A percentile compares a stretch with the other conserved stretches of the same genome.
Evolutionary conservation across 2,888 invertebrate species (phyloP).

Genomic region (Adineta ricciae): DNA sequence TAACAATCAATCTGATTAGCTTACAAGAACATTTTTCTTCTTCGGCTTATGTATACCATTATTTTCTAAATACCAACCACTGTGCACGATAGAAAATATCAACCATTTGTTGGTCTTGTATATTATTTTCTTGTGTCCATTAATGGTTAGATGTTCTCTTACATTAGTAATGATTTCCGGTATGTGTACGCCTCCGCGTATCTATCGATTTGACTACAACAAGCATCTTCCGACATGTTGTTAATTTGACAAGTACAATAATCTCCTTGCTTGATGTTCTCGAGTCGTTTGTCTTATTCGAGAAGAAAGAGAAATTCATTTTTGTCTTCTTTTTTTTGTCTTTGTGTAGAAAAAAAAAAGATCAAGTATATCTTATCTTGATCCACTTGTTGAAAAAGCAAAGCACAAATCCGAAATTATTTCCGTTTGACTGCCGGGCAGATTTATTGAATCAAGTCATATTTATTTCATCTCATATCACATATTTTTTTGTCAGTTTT

Average conservation of each 20-base stretch:
- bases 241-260: not conserved
- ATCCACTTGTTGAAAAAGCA: not conserved
- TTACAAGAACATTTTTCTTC: conserved; percentile 8
- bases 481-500: not conserved
- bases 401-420: not conserved
- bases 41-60: not conserved
- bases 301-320: not conserved
- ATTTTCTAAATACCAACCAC: conserved; percentile 13
- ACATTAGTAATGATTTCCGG: conserved; percentile 21
- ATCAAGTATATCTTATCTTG: not conserved
- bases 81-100: conserved; percentile 17
- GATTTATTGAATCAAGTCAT: not conserved
- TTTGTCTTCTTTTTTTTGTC: not conserved
- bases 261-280: not conserved
- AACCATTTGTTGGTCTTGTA: conserved; percentile 21
- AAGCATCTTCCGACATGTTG: conserved; percentile 22
- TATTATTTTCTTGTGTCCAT: conserved; percentile 23
- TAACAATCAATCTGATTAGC: conserved; percentile 22
- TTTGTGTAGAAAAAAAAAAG: not conserved
- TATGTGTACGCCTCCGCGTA: not conserved
- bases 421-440: not conserved
- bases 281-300: not conserved
- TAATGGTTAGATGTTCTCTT: conserved; percentile 16
- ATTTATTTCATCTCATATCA: not conserved
- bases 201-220: not conserved